Base-by-base conservation (phyloP, 2,888 invertebrate genomes). In the Sphecodes monilicornis region DNA sequence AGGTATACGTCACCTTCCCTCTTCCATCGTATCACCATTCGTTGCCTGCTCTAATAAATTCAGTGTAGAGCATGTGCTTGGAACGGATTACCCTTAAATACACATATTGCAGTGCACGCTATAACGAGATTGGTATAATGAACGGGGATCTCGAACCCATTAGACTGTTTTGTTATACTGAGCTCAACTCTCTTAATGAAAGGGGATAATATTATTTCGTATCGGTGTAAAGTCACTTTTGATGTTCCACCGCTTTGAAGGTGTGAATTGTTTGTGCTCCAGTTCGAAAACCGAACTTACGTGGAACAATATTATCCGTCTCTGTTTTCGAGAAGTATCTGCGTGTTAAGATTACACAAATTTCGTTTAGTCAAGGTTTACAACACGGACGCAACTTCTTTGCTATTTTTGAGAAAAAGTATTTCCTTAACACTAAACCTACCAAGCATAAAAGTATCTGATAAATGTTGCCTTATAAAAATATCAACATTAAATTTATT, bases 181-280 rank as follows among this genome's bases (percentile, higher is more conserved):
- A 0, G 11, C 54, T 54, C 54, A 11, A 3, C 11, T 54, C 54
- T 54, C 54, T n/a, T 54, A n/a, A 54, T n/a, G 11, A 54, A 54
- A 54, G n/a, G 54, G 54, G n/a, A 54, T 54, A 54, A 54, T 54
- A 54, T 54, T n/a, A 54, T 54, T 54, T 54, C n/a, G n/a, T n/a
- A n/a, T n/a, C 54, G 11, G n/a, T 4, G n/a, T n/a, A 54, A 54
- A 54, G 54, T n/a, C 54, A 54, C 54, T 54, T n/a, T n/a, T n/a
- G 54, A 54, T 54, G 11, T n/a, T 54, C n/a, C 4, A n/a, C 10
- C 54, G 11, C 54, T 54, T 54, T 4, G n/a, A n/a, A n/a, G 11
- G 54, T 54, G 54, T 54, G n/a, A 54, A 54, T 54, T 50, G n/a
- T 54, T 54, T 54, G 54, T 11, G n/a, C 4, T n/a, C 54, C n/a